A percentile compares a stretch with the other conserved stretches of the same genome.
Evolutionary conservation across 1,140 invertebrate species (phyloP).

Genomic region (Conus ventricosus): DNA sequence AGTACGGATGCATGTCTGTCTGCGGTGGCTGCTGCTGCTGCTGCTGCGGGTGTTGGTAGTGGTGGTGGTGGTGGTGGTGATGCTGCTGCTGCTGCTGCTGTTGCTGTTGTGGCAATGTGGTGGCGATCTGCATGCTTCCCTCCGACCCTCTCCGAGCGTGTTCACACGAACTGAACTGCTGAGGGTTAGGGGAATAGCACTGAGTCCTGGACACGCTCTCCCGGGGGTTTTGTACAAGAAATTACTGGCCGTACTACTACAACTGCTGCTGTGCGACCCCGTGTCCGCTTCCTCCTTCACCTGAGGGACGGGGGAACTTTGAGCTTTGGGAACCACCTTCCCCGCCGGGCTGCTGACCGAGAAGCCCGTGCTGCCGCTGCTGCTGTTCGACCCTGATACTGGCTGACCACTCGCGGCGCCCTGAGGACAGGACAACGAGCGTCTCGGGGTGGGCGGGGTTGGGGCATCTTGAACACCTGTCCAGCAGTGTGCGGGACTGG

Average conservation of each 20-base stretch:
- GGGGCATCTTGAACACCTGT: constrained; percentile 65
- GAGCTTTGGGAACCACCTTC: not conserved
- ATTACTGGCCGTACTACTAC: not conserved
- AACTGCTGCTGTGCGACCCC: constrained; percentile 4
- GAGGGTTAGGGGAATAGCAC: constrained; percentile 40
- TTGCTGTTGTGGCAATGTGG: constrained; percentile 8
- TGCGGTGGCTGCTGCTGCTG: constrained; percentile 23
- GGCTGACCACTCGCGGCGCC: constrained; percentile 49
- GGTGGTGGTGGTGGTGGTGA: not conserved
- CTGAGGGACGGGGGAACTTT: not conserved
- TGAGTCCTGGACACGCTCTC: constrained; percentile 21
- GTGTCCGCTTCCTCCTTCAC: constrained; percentile 20
- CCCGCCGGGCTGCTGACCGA: constrained; percentile 13
- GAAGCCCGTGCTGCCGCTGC: not conserved
- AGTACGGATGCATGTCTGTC: not conserved
- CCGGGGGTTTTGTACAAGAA: not conserved
- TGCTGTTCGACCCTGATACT: constrained; percentile 14
- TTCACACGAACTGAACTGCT: constrained; percentile 34
- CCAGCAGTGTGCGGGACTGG: constrained; percentile 15
- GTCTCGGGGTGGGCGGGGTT: constrained; percentile 59
- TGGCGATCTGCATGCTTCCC: constrained; percentile 32
- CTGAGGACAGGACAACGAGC: constrained; percentile 58
- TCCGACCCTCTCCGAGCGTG: constrained; percentile 25
- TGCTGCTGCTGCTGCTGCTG: constrained; percentile 30
- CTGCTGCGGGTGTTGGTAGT: not conserved